Conservation (phyloP, 2,113 vertebrate genomes). For the Motacilla alba region DNA sequence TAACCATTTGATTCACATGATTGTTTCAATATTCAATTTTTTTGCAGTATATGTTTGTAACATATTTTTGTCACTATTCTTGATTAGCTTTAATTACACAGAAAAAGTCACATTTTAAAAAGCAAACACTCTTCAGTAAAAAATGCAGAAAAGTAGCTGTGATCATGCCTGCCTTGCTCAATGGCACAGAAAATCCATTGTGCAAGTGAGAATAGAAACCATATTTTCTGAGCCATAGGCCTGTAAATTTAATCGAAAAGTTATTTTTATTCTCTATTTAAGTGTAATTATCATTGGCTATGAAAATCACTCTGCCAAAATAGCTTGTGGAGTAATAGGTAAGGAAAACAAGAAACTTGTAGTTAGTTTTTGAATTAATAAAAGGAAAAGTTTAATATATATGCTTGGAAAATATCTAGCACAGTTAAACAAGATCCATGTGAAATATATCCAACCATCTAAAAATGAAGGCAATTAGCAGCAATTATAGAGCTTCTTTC, state of each 20-base stretch:
- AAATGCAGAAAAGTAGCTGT: background rate
- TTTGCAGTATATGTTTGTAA: background rate
- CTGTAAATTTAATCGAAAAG: background rate
- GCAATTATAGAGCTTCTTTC: constrained; percentile 55
- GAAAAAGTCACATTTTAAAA: background rate
- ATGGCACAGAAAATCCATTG: background rate
- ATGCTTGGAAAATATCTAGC: constrained; percentile 32
- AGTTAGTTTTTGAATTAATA: constrained; percentile 20
- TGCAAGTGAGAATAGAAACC: background rate
- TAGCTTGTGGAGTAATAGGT: background rate
- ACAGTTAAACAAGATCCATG: constrained; percentile 10
- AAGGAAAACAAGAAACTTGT: background rate
- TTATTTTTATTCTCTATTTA: constrained; percentile 37
- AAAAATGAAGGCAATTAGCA: constrained; percentile 64
- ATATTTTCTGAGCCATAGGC: background rate
- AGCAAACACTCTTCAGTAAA: background rate
- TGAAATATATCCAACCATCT: constrained; percentile 47
- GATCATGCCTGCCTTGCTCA: background rate
- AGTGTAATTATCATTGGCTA: background rate
- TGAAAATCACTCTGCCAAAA: background rate
- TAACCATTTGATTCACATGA: background rate
- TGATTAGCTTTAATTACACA: background rate
- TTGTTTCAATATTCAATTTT: background rate
- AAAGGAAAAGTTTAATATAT: constrained; percentile 48
- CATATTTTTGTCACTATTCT: background rate